phyloP scores from a whole-genome alignment of 1,140 invertebrate species.

The Berghia stephanieae region DNA sequence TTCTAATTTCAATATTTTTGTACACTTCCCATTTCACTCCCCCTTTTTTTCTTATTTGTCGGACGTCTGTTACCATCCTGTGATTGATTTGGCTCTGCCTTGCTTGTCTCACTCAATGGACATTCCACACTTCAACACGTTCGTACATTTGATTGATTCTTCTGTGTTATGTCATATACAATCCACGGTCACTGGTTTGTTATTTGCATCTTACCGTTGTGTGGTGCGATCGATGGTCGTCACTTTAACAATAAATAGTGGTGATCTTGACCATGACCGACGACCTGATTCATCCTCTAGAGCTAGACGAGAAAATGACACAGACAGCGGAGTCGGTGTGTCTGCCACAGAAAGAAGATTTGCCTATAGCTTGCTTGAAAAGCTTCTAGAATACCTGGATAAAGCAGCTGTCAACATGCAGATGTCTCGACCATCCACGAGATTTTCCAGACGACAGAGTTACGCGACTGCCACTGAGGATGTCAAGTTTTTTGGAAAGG shows the following conservation, averaged over 20 bases:
- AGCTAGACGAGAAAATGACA: slow-evolving; percentile 52
- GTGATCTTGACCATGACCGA: slow-evolving; percentile 44
- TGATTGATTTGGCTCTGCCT: slow-evolving; percentile 20
- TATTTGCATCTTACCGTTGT: slow-evolving; percentile 3
- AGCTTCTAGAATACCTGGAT: slow-evolving; percentile 95
- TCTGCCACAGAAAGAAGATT: slow-evolving; percentile 72
- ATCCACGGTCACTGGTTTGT: background rate
- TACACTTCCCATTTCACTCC: too few relatives aligned
- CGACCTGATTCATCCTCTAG: slow-evolving; percentile 55
- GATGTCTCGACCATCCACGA: slow-evolving; percentile 89
- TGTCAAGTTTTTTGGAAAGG: slow-evolving; percentile 99
- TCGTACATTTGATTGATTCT: slow-evolving; percentile 8
- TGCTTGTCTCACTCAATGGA: too few relatives aligned
- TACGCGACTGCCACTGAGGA: slow-evolving; percentile 96
- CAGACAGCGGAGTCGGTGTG: slow-evolving; percentile 56
- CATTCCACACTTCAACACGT: too few relatives aligned
- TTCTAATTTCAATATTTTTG: background rate
- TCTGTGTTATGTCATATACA: background rate
- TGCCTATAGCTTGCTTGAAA: slow-evolving; percentile 96
- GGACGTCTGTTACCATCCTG: too few relatives aligned
- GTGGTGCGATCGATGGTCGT: background rate
- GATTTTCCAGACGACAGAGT: slow-evolving; percentile 89
- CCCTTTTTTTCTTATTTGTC: too few relatives aligned
- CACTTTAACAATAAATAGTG: slow-evolving; percentile 35
- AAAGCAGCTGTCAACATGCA: slow-evolving; percentile 98